phyloP scores from a whole-genome alignment of 2,797 vertebrate species.

The Silurus lanzhouensis region DNA sequence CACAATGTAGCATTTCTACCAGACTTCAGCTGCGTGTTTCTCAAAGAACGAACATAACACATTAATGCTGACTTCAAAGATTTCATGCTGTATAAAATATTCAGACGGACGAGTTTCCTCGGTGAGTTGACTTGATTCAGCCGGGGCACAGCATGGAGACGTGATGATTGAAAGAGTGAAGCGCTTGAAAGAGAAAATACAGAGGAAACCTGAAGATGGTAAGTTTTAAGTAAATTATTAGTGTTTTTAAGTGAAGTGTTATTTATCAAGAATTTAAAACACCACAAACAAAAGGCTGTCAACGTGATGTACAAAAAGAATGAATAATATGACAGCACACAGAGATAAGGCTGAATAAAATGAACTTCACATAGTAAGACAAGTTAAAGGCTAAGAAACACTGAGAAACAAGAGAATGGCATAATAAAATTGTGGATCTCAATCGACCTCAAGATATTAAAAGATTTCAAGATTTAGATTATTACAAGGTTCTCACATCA shows the following conservation, averaged over 20 bases:
- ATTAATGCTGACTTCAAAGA: slow-evolving; percentile 1
- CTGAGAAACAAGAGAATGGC: background rate
- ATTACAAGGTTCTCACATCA: too few species aligned
- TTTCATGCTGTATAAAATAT: slow-evolving; percentile 20
- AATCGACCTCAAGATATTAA: too few species aligned
- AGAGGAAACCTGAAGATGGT: background rate
- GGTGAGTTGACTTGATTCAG: background rate
- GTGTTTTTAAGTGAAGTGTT: background rate
- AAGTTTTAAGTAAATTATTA: background rate
- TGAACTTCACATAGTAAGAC: background rate
- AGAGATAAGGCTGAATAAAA: background rate
- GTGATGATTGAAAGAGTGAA: slow-evolving; percentile 31
- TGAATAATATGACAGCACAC: background rate
- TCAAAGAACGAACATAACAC: background rate
- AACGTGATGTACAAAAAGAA: background rate
- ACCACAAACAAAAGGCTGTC: background rate
- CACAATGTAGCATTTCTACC: background rate
- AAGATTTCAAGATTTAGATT: too few species aligned
- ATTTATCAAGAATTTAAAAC: background rate
- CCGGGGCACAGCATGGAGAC: background rate
- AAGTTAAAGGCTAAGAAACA: background rate
- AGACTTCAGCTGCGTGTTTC: background rate
- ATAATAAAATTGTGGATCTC: background rate
- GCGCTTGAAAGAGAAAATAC: background rate
- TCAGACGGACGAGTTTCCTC: background rate